phyloP scores from a whole-genome alignment of 2,797 vertebrate genomes.

The Champsocephalus esox region DNA sequence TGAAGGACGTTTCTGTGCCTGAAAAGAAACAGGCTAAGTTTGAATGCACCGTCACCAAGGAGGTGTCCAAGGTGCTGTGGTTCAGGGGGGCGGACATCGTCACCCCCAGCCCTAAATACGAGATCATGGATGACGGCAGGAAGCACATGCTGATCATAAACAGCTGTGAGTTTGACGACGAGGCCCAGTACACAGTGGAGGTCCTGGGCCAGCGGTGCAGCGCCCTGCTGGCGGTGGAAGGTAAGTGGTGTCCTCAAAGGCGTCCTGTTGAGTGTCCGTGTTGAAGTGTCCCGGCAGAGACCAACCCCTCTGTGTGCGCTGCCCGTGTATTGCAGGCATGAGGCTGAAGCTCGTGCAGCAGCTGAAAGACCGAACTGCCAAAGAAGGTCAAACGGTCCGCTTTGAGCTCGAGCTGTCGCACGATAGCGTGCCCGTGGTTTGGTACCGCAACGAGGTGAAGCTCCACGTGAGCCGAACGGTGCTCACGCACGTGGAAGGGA shows the following conservation, averaged over 20 bases:
- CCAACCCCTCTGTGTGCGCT: constrained; percentile 58
- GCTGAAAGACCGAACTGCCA: constrained; percentile 93
- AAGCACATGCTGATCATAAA: constrained; percentile 98
- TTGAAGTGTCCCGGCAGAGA: constrained; percentile 9
- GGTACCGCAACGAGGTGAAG: constrained; percentile 96
- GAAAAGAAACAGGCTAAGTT: constrained; percentile 97
- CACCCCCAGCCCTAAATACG: constrained; percentile 93
- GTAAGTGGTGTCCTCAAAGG: constrained; percentile 78
- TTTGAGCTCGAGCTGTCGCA: constrained; percentile 95
- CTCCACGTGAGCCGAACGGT: constrained; percentile 94
- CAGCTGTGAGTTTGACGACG: constrained; percentile 96
- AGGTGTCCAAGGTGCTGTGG: constrained; percentile 95
- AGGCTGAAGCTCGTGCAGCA: constrained; percentile 91
- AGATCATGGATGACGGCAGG: constrained; percentile 94
- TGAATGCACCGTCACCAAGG: constrained; percentile 94
- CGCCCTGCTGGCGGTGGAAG: constrained; percentile 92
- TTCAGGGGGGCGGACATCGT: constrained; percentile 93
- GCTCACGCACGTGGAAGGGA: constrained; percentile 90
- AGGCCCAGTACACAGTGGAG: constrained; percentile 93
- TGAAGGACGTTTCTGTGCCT: constrained; percentile 95
- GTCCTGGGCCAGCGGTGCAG: constrained; percentile 90
- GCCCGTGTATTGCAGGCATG: constrained; percentile 88
- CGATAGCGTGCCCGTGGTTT: constrained; percentile 91
- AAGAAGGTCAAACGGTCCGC: constrained; percentile 91
- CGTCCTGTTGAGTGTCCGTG: constrained; percentile 40